Evolutionary conservation across 2,797 vertebrate genomes (phyloP).

Genomic region (Iguana delicatissima): DNA sequence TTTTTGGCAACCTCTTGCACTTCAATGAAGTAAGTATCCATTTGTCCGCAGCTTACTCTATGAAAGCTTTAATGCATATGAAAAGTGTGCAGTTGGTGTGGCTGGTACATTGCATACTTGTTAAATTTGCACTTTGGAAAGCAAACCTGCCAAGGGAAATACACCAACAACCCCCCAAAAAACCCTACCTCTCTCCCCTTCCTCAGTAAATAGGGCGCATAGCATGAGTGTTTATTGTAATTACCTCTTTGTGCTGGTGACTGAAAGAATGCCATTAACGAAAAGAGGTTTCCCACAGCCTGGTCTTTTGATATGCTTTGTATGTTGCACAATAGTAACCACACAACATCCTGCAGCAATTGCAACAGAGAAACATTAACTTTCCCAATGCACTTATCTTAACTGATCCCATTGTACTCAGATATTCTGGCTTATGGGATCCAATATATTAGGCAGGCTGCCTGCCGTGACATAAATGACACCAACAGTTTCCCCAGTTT

Average conservation of each 20-base stretch:
- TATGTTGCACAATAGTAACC: slow-evolving; percentile 17
- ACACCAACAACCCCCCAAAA: background rate
- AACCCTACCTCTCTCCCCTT: background rate
- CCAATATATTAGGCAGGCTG: background rate
- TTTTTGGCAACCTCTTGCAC: slow-evolving; percentile 1
- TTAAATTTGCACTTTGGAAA: slow-evolving; percentile 36
- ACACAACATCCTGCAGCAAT: slow-evolving; percentile 23
- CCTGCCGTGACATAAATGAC: background rate
- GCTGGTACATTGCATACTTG: slow-evolving; percentile 12
- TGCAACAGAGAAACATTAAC: slow-evolving; percentile 32
- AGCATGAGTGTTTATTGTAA: slow-evolving; percentile 48
- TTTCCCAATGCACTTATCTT: slow-evolving; percentile 13
- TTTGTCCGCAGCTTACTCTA: background rate
- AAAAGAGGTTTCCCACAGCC: slow-evolving; percentile 47
- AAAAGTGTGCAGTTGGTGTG: slow-evolving; percentile 14
- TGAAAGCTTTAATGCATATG: slow-evolving; percentile 8
- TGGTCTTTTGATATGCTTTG: background rate
- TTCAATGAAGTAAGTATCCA: background rate
- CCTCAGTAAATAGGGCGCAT: slow-evolving; percentile 31
- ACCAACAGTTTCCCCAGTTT: background rate
- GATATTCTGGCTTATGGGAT: background rate
- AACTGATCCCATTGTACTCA: slow-evolving; percentile 22
- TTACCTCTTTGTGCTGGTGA: background rate
- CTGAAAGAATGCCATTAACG: slow-evolving; percentile 44
- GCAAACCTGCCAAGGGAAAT: slow-evolving; percentile 44